phyloP scores from a whole-genome alignment of 2,797 vertebrate genomes.

The Hydrophis major region DNA sequence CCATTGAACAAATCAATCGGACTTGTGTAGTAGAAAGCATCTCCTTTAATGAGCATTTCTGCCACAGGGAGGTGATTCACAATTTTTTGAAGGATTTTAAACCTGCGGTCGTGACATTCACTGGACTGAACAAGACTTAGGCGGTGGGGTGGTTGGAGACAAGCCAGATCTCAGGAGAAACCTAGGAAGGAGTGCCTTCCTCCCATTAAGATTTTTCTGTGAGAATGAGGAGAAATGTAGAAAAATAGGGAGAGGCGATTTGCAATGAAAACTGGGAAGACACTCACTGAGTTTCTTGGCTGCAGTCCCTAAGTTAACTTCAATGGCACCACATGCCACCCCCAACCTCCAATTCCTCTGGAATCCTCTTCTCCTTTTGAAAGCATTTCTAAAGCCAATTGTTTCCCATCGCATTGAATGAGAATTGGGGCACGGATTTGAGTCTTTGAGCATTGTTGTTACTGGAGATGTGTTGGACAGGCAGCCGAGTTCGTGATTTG shows the following conservation, averaged over 20 bases:
- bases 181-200: background rate
- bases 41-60: background rate
- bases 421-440: background rate
- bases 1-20: background rate
- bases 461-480: background rate
- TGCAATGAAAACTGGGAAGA: background rate
- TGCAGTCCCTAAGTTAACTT: background rate
- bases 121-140: background rate
- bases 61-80: background rate
- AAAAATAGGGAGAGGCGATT: background rate
- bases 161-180: background rate
- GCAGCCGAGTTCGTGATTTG: background rate
- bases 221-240: background rate
- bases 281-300: background rate
- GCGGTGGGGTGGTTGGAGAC: rapidly evolving
- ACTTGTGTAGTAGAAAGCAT: background rate
- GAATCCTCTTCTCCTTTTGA: background rate
- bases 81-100: background rate
- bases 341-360: background rate
- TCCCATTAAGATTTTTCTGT: background rate
- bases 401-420: background rate
- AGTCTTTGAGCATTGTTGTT: background rate
- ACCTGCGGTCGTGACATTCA: background rate
- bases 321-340: background rate
- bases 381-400: background rate